A percentile compares a stretch with the other conserved stretches of the same genome.
Conservation (phyloP, 2,113 vertebrate genomes). For the Myanophis thanlyinensis region DNA sequence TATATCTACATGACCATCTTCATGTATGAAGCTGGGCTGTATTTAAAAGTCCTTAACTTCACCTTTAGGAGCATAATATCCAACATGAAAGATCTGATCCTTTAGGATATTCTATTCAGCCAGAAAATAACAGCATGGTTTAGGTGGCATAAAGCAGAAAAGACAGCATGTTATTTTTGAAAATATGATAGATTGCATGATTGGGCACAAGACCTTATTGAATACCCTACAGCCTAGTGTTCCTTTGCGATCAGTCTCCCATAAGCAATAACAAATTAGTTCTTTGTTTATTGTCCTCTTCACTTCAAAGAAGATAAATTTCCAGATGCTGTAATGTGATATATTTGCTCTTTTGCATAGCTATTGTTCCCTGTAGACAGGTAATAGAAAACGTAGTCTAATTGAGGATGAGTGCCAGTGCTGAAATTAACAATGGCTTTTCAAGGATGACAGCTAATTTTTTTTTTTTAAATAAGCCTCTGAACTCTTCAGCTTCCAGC, state of each 20-base stretch:
- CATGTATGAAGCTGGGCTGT: not conserved
- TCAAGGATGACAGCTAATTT: not conserved
- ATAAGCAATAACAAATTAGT: not conserved
- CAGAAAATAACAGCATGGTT: not conserved
- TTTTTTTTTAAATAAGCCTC: no score
- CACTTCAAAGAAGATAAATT: constrained; percentile 22
- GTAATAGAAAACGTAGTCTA: not conserved
- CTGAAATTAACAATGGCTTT: not conserved
- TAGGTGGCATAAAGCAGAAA: not conserved
- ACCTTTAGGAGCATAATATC: not conserved
- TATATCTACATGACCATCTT: not conserved
- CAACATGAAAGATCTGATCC: not conserved
- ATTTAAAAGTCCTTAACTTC: not conserved
- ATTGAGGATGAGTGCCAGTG: not conserved
- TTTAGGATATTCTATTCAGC: not conserved
- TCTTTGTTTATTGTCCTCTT: constrained; percentile 1
- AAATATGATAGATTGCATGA: not conserved
- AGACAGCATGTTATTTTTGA: not conserved
- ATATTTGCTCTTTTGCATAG: not conserved
- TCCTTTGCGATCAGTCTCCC: not conserved
- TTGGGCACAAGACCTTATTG: not conserved
- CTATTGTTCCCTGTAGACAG: not conserved
- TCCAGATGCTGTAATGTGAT: not conserved
- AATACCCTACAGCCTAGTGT: not conserved
- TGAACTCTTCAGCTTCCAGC: not conserved